Evolutionary conservation across 2,888 invertebrate species (phyloP).

Genomic region (Lycocerus yunnanus): DNA sequence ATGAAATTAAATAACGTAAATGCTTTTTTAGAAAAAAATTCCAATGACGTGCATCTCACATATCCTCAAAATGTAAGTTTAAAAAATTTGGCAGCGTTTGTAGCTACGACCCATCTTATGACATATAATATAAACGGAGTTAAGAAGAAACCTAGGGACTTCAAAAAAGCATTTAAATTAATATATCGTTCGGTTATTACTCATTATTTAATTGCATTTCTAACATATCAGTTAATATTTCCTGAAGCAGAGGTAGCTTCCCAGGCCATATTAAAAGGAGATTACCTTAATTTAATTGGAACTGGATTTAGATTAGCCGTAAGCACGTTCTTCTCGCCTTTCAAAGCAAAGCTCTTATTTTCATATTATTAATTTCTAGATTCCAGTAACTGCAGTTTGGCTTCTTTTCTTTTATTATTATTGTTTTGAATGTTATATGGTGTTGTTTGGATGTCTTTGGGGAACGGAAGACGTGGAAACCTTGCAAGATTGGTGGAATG

Average conservation of each 20-base stretch:
- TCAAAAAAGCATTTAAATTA: background rate
- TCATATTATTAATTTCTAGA: background rate
- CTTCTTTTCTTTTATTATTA: constrained; percentile 3
- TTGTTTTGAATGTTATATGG: background rate
- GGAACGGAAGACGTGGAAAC: background rate
- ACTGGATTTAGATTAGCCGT: background rate
- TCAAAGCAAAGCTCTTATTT: background rate
- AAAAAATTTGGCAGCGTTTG: background rate
- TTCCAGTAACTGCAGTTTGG: constrained; percentile 1
- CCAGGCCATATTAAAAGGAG: background rate
- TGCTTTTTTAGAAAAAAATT: background rate
- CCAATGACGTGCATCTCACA: background rate
- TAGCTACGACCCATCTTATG: background rate
- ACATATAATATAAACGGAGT: background rate
- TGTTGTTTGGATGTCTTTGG: background rate
- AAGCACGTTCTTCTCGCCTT: background rate
- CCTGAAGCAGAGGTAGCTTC: background rate
- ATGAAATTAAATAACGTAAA: background rate
- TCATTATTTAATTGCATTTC: background rate
- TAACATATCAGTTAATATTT: background rate
- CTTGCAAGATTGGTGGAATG: constrained; percentile 16
- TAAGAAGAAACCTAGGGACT: background rate
- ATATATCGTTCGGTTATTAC: background rate
- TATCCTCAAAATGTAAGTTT: background rate
- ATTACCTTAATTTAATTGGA: background rate